Evolutionary conservation across 2,888 invertebrate species (phyloP).

Genomic region (Agelastica alni): DNA sequence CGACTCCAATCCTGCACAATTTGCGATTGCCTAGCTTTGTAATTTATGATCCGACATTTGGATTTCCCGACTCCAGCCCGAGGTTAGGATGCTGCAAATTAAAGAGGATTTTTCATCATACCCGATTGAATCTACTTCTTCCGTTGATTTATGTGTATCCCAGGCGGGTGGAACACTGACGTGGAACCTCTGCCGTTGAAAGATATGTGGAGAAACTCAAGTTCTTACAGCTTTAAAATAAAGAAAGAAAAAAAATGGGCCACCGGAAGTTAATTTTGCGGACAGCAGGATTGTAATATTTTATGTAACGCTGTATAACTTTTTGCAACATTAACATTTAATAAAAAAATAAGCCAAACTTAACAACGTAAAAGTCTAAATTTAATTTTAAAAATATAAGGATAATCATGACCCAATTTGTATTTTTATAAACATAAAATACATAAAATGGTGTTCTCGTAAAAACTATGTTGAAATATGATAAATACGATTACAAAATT

Average conservation of each 20-base stretch:
- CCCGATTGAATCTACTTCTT: conserved; percentile 54
- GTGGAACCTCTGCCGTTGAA: conserved; percentile 12
- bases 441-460: too few species aligned
- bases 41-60: conserved; percentile 51
- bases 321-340: too few species aligned
- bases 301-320: too few species aligned
- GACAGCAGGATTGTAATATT: not conserved
- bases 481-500: too few species aligned
- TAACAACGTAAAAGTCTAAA: too few species aligned
- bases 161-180: conserved; percentile 17
- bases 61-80: conserved; percentile 47
- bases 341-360: too few species aligned
- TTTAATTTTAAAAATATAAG: too few species aligned
- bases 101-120: conserved; percentile 55
- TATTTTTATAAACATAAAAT: too few species aligned
- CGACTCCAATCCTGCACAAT: conserved; percentile 23
- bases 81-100: conserved; percentile 55
- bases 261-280: not conserved
- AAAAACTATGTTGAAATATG: too few species aligned
- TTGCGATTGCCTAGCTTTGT: conserved; percentile 31
- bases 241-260: conserved; percentile 5
- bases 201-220: conserved; percentile 16
- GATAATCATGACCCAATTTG: too few species aligned
- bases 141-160: conserved; percentile 49
- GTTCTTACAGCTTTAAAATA: conserved; percentile 4